phyloP scores from a whole-genome alignment of 2,888 invertebrate species.

The Polydesmus complanatus region DNA sequence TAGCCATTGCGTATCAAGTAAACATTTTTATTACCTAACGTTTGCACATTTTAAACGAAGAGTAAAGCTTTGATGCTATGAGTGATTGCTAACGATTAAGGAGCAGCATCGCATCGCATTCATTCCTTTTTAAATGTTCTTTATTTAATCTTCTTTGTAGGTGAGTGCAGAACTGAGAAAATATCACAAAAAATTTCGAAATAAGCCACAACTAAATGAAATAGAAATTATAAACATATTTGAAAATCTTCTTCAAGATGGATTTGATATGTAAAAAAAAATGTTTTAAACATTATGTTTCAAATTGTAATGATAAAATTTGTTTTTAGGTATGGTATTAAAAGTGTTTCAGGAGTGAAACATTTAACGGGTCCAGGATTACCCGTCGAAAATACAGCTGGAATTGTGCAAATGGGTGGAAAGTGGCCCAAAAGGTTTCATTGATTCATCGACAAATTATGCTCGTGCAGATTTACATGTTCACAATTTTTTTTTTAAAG shows the following conservation, averaged over 20 bases:
- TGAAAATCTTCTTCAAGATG: conserved; percentile 8
- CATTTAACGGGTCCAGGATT: conserved; percentile 31
- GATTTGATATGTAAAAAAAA: conserved; percentile 12
- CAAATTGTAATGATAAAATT: too few species aligned
- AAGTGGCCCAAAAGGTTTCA: conserved; percentile 25
- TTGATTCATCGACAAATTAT: not conserved
- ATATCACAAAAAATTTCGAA: not conserved
- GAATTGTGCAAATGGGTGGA: conserved; percentile 32
- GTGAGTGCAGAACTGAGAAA: conserved; percentile 2
- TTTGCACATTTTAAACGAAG: not conserved
- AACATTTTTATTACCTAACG: not conserved
- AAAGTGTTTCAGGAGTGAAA: conserved; percentile 27
- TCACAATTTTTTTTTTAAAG: not conserved
- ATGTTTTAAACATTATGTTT: too few species aligned
- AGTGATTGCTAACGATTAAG: not conserved
- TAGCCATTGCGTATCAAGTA: conserved; percentile 29
- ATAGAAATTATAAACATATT: conserved; percentile 13
- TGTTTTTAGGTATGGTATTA: conserved; percentile 30
- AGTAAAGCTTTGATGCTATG: not conserved
- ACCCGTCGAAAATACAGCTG: conserved; percentile 26
- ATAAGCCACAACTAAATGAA: conserved; percentile 2
- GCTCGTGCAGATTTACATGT: not conserved
- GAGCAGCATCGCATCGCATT: not conserved
- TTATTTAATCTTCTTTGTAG: not conserved
- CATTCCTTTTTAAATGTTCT: not conserved